A percentile compares a stretch with the other conserved stretches of the same genome.
Conservation (phyloP, 2,113 vertebrate genomes). For the Smithornis capensis region DNA sequence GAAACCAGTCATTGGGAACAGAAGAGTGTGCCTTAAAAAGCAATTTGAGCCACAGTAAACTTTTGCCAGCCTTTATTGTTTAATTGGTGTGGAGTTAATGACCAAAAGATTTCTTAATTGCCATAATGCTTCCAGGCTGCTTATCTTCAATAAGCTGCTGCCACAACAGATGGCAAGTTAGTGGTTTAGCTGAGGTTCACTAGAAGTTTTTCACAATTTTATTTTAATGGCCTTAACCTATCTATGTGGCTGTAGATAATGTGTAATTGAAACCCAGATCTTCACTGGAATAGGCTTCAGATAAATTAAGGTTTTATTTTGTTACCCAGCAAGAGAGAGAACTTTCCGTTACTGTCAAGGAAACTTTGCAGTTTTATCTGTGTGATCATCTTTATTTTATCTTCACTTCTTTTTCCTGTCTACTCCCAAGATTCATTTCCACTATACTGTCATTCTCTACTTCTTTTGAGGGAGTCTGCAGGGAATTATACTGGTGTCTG, state of each 20-base stretch:
- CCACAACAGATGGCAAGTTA: constrained; percentile 51
- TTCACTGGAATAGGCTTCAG: background rate
- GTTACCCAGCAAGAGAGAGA: background rate
- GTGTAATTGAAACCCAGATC: background rate
- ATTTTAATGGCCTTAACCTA: background rate
- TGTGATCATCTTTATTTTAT: constrained; percentile 16
- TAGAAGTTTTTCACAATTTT: background rate
- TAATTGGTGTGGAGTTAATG: constrained; percentile 65
- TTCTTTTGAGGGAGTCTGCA: background rate
- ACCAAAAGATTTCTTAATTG: constrained; percentile 66
- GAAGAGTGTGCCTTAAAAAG: background rate
- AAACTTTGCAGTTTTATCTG: background rate
- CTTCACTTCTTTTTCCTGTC: background rate
- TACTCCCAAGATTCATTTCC: background rate
- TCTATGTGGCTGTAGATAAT: background rate
- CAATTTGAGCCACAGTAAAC: background rate
- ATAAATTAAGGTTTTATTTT: background rate
- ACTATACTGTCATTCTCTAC: background rate
- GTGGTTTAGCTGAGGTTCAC: constrained; percentile 37
- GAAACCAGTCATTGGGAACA: background rate
- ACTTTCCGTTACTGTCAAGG: background rate
- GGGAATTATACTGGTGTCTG: background rate
- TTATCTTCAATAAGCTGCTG: constrained; percentile 60
- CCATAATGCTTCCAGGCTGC: constrained; percentile 53
- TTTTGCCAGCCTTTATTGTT: constrained; percentile 25